Evolutionary conservation across 2,888 invertebrate species (phyloP), one percentile per base, ranked within the genome.

Genomic region (Thecocarcelia acutangulata): DNA sequence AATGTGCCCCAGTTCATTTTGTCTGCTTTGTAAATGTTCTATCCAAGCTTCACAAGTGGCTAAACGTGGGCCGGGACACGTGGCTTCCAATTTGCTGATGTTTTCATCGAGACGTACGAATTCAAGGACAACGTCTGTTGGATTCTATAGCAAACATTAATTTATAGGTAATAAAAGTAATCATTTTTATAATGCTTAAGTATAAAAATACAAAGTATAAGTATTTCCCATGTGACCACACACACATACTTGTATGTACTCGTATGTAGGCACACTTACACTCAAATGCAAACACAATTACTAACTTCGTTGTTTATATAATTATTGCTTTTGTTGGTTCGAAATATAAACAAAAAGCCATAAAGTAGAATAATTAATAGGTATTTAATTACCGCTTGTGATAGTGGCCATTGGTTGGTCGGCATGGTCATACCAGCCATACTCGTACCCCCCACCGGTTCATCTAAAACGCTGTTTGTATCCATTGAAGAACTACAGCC

Each of bases 21-120:
- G 87, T 69, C 89, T 88, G 13, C 84, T 76, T 77, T 89, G 87
- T 19, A 91, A 83, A 83, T 90, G 89, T 33, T 90, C 90, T 15
- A 91, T 85, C 91, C 91, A 91, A 3, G 90, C 90, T 50, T 91
- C 90, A 40, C 86, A 87, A 2, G 91, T 91, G 50, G 89, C 89
- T 85, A 90, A 80, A 5, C 90, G 86, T 8, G 91, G 90, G 9
- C 90, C 90, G 0, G 91, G 90, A 80, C 90, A 89, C 2, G 83
- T 85, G 54, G 86, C 87, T 82, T 91, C 91, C 76, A 90, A 21
- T 68, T 87, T 87, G 75, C 87, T 86, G 21, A 91, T 90, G 83
- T 87, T 86, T 44, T 88, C 88, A 70, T 91, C 91, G 13, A 90
- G 78, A 0, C 87, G 87, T 40, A 88, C 87, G 83, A 89, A 91